Percentiles rank a stretch among this genome's conserved stretches.
Evolutionary conservation across 2,888 invertebrate species (phyloP).

Genomic region (Germaria angustata): DNA sequence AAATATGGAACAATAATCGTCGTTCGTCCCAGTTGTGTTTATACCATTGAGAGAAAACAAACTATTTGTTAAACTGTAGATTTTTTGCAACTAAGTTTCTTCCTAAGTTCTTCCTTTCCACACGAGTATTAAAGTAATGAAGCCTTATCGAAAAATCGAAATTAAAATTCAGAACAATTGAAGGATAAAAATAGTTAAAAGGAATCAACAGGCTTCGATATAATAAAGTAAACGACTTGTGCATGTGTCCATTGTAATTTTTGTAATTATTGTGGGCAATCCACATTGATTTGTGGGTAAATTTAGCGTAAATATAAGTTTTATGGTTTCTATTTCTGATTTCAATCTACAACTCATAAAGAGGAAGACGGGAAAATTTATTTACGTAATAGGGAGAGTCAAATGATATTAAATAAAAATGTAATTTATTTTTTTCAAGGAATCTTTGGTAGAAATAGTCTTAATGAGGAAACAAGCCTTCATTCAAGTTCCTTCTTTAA

Average conservation of each 20-base stretch:
- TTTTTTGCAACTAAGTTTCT: too few relatives aligned
- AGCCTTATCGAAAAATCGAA: constrained; percentile 20
- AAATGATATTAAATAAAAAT: too few relatives aligned
- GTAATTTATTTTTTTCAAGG: too few relatives aligned
- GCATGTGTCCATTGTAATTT: not conserved
- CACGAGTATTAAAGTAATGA: not conserved
- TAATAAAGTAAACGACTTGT: constrained; percentile 2
- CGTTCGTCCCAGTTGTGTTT: too few relatives aligned
- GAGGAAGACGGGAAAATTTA: not conserved
- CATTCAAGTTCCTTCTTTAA: too few relatives aligned
- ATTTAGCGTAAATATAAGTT: constrained; percentile 40
- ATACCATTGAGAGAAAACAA: too few relatives aligned
- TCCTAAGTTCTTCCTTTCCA: not conserved
- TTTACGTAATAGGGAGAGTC: too few relatives aligned
- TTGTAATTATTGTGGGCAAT: not conserved
- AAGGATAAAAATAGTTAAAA: not conserved
- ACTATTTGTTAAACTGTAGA: too few relatives aligned
- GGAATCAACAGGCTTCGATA: constrained; percentile 27
- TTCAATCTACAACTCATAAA: not conserved
- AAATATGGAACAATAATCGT: too few relatives aligned
- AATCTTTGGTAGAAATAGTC: too few relatives aligned
- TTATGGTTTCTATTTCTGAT: constrained; percentile 53
- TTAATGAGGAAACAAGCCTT: too few relatives aligned
- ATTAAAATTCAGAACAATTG: not conserved
- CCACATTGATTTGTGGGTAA: constrained; percentile 32